Evolutionary conservation across 1,140 invertebrate species (phyloP).

Genomic region (Euwallacea fornicatus): DNA sequence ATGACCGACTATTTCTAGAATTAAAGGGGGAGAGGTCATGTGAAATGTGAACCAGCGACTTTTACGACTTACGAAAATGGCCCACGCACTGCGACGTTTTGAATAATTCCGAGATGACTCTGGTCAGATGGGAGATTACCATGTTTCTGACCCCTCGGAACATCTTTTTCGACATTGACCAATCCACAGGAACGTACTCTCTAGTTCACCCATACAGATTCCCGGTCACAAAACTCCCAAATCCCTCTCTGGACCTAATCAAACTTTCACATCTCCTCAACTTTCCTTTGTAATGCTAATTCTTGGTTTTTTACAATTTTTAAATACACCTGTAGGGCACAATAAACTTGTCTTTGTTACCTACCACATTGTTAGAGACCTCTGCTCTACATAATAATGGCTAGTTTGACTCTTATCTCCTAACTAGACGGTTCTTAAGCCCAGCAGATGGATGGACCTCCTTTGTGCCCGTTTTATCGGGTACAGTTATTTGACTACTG

Average conservation of each 20-base stretch:
- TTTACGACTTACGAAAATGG: not conserved
- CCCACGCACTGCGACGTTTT: not conserved
- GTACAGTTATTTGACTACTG: conserved; percentile 8
- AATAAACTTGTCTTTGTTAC: conserved; percentile 33
- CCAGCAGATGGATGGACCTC: conserved; percentile 18
- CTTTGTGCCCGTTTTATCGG: conserved; percentile 21
- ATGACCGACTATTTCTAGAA: conserved; percentile 14
- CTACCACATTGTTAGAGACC: conserved; percentile 33
- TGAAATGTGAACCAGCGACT: conserved; percentile 4
- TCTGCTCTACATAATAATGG: conserved; percentile 35
- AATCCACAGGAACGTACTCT: conserved; percentile 2
- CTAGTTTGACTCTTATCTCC: conserved; percentile 27
- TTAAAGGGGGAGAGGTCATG: conserved; percentile 10
- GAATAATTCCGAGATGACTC: not conserved
- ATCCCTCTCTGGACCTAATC: not conserved
- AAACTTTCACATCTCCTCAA: not conserved
- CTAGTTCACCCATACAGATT: not conserved
- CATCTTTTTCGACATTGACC: conserved; percentile 16
- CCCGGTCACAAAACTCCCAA: not conserved
- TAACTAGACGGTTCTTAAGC: conserved; percentile 18
- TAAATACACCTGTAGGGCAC: conserved; percentile 32
- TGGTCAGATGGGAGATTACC: conserved; percentile 12
- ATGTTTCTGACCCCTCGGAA: conserved; percentile 18
- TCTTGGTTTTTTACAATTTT: conserved; percentile 19
- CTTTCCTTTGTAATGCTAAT: conserved; percentile 32